Conservation (phyloP, 2,113 vertebrate species). For the Caretta caretta region DNA sequence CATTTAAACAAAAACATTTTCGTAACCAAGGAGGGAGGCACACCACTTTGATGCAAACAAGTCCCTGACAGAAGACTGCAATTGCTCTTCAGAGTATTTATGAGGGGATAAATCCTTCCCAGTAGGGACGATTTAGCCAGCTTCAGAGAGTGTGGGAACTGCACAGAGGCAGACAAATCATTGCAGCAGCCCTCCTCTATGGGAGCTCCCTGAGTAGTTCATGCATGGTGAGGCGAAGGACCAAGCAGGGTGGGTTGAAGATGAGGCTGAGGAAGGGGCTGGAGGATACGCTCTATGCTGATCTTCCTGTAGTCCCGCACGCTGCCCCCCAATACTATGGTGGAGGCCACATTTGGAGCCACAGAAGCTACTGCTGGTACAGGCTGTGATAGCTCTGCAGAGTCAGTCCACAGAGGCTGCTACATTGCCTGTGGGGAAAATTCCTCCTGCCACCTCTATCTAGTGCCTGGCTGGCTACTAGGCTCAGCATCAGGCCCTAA, state of each 20-base stretch:
- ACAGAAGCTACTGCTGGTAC: background rate
- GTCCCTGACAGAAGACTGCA: background rate
- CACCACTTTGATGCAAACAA: background rate
- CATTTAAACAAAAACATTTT: background rate
- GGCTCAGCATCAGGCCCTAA: background rate
- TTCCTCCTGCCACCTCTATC: background rate
- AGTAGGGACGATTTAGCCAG: background rate
- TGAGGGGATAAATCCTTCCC: background rate
- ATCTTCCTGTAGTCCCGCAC: background rate
- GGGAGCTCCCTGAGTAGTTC: background rate
- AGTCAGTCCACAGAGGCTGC: background rate
- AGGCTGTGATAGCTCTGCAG: background rate
- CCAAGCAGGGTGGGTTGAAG: background rate
- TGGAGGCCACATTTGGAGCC: background rate
- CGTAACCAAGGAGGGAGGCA: background rate
- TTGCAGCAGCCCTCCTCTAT: background rate
- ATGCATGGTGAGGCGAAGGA: background rate
- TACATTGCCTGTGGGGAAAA: background rate
- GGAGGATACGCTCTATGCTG: background rate
- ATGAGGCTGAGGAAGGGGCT: background rate
- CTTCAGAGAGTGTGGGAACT: background rate
- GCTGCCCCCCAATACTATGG: background rate
- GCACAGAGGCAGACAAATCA: background rate
- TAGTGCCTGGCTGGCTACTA: background rate
- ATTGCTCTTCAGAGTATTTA: background rate